These are phyloP conservation scores for Caradrina clavipalpis DNA, from an alignment of 2,888 invertebrate species.

Conservation along the genomic window DNA sequence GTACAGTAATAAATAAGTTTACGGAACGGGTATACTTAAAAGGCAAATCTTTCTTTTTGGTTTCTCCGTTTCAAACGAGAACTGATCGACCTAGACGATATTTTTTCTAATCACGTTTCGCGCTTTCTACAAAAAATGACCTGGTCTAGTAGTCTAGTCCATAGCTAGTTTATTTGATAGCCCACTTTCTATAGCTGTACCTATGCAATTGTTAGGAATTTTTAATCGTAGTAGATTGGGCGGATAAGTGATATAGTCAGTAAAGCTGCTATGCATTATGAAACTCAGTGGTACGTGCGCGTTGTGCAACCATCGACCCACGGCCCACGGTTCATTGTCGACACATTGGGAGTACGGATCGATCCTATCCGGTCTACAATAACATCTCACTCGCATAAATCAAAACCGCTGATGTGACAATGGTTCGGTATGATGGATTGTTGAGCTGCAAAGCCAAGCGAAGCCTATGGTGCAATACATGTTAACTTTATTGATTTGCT, in stretches of 20 bases:
- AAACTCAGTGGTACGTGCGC: conserved; percentile 65
- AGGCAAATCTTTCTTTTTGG: conserved; percentile 53
- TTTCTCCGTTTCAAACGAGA: conserved; percentile 41
- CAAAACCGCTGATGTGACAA: conserved; percentile 69
- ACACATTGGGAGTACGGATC: conserved; percentile 77
- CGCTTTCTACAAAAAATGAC: conserved; percentile 80
- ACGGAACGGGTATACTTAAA: conserved; percentile 9
- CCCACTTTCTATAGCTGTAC: conserved; percentile 72
- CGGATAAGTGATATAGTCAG: conserved; percentile 62
- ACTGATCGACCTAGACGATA: conserved; percentile 62
- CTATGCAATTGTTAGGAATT: conserved; percentile 51
- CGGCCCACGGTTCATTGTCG: conserved; percentile 85
- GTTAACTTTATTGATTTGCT: conserved; percentile 25
- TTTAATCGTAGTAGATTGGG: conserved; percentile 53
- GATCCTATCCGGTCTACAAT: conserved; percentile 78
- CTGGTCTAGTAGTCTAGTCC: conserved; percentile 74
- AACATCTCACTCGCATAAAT: conserved; percentile 74
- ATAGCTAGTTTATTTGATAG: conserved; percentile 64
- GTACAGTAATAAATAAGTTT: conserved; percentile 21
- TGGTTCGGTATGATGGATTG: conserved; percentile 55
- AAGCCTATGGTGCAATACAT: conserved; percentile 47
- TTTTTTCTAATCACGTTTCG: conserved; percentile 74
- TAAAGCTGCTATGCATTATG: conserved; percentile 71
- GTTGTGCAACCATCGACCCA: conserved; percentile 82
- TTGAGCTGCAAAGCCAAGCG: conserved; percentile 31